Evolutionary conservation across 2,113 vertebrate genomes (phyloP), one percentile per base, ranked within the genome.

Genomic region (Bujurquina vittata): DNA sequence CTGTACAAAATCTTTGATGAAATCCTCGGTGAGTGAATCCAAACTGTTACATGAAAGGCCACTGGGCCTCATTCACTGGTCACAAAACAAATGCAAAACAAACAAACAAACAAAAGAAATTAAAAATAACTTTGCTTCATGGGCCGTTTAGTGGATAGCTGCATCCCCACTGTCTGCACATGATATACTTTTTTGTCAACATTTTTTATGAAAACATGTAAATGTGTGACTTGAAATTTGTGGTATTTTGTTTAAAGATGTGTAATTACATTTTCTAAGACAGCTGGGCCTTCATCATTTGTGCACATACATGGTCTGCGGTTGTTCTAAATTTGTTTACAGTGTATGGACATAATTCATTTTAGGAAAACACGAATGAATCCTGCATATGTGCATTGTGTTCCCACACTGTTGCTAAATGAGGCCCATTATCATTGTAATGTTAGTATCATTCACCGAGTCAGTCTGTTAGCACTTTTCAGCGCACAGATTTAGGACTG

Each of bases 1-100:
- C 95, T 99, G 49, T 99, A 99, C 94, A 99, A 99, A 95, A 99
- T 99, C 93, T 99, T 99, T 95, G 98, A 99, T 96, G 98, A 99
- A 96, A 99, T 99, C 88, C 96, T 99, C 10, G 98, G 98, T 99
- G 93, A 97, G 98, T 84, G 5, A 80, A 37, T 61, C 10, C 17
- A 9, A 7, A 20, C 22, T 1, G 8, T 54, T 79, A 10, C 54
- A 63, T 67, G n/a, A 15, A 10, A 4, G 20, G 9, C 22, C 54
- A 22, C 9, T 4, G 9, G 20, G 10, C 6, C 52, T 55, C 5
- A 4, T 67, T 67, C 37, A 26, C 22, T 26, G 46, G 17, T 15
- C 46, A 49, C 15, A 17, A 49, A 1, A 1, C 17, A 15, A 17
- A 17, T 1, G 7, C 2, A 2, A 35, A 35, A 9, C 35, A 35